phyloP scores from a whole-genome alignment of 2,888 invertebrate genomes.

The Cephus spinipes region DNA sequence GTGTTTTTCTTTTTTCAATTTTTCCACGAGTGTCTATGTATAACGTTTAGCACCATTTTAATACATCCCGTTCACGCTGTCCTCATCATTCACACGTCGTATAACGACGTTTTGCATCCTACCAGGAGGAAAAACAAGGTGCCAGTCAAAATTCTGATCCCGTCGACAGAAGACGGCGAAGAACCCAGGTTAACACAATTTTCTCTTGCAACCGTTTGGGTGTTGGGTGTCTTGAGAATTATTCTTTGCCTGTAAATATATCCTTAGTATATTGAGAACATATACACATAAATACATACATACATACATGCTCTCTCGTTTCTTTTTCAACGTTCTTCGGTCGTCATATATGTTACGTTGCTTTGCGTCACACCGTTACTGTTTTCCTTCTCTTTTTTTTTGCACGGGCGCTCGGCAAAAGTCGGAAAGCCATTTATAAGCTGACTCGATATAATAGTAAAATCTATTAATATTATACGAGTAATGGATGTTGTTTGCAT shows the following conservation, averaged over 20 bases:
- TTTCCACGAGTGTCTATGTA: neutral
- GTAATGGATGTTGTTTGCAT: neutral
- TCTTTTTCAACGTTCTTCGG: neutral
- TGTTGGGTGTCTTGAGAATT: conserved; percentile 46
- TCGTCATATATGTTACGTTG: neutral
- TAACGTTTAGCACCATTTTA: neutral
- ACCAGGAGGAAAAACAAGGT: conserved; percentile 65
- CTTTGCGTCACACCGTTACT: neutral
- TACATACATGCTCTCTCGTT: too few species aligned
- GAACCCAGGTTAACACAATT: conserved; percentile 59
- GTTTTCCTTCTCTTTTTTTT: neutral
- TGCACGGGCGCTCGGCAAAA: neutral
- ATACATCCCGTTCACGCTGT: neutral
- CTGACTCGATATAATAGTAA: neutral
- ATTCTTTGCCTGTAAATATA: conserved; percentile 27
- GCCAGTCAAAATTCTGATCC: conserved; percentile 64
- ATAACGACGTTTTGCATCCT: conserved; percentile 46
- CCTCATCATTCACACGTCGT: neutral
- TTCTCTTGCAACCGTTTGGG: conserved; percentile 40
- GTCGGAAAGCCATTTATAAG: neutral
- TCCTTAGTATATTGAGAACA: neutral
- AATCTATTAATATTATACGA: neutral
- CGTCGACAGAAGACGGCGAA: conserved; percentile 57
- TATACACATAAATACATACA: neutral
- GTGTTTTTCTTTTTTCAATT: neutral